Evolutionary conservation across 2,888 invertebrate species (phyloP).

Genomic region (Protodeltote pygarga): DNA sequence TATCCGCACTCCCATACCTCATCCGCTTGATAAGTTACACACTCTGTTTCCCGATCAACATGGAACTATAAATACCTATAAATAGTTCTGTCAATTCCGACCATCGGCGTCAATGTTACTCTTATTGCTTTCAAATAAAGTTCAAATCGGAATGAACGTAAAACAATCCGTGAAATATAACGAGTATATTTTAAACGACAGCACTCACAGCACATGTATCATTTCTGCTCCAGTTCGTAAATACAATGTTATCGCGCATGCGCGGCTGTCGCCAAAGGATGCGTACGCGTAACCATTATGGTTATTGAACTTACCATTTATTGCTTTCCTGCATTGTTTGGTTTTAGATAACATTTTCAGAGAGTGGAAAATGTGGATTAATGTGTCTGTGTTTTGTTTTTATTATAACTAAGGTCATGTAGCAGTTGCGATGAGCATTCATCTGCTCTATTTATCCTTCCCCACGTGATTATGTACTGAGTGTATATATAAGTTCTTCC

Average conservation of each 20-base stretch:
- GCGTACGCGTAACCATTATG: slow-evolving; percentile 46
- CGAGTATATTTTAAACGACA: slow-evolving; percentile 40
- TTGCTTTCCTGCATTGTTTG: slow-evolving; percentile 23
- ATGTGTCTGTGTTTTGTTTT: background rate
- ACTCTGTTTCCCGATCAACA: slow-evolving; percentile 22
- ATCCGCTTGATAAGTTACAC: slow-evolving; percentile 29
- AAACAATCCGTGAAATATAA: too few species aligned
- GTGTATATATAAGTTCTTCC: too few species aligned
- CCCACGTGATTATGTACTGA: too few species aligned
- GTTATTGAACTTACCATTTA: slow-evolving; percentile 38
- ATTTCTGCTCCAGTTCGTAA: slow-evolving; percentile 71
- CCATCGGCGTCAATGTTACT: too few species aligned
- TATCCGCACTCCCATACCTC: background rate
- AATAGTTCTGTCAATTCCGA: too few species aligned
- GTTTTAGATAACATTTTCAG: background rate
- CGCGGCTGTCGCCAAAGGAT: slow-evolving; percentile 53
- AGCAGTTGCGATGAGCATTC: too few species aligned
- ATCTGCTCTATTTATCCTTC: too few species aligned
- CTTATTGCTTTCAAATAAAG: too few species aligned
- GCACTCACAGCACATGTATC: slow-evolving; percentile 26
- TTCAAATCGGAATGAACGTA: too few species aligned
- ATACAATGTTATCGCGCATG: slow-evolving; percentile 61
- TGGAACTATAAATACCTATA: slow-evolving; percentile 35
- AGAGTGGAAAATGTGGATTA: background rate
- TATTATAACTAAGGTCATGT: too few species aligned